Evolutionary conservation across 2,888 invertebrate genomes (phyloP), one percentile per base, ranked within the genome.

Genomic region (Sinelater perroti): DNA sequence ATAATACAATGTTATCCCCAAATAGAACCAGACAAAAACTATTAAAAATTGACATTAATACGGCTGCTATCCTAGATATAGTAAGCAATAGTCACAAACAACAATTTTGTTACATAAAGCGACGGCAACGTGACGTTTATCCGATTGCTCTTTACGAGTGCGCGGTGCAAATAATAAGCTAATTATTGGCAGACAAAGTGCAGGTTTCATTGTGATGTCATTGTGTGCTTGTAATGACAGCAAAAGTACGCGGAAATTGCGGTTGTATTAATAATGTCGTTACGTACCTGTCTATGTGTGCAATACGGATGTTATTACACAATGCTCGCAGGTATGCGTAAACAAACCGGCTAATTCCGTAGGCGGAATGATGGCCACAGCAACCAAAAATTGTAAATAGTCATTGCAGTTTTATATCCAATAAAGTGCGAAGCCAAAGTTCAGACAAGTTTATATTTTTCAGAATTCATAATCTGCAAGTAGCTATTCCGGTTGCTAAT

Each of bases 231-330:
- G 7, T 44, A 28, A 28, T 28, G 30, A 16, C 7, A 28, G 17
- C 20, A 42, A 52, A 55, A 60, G 49, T 45, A 52, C 35, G 53
- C 58, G 61, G 52, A 59, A 63, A 59, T 59, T 53, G 56, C 53
- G 58, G 59, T 61, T 52, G 47, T 56, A 55, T 36, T 56, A 56
- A 53, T 61, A 59, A 45, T 51, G 57, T 54, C 56, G 60, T 61
- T 60, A 55, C 54, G 55, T 60, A 54, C 53, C 44, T 61, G 56
- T 52, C 54, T 42, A 13, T 53, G 52, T 58, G 42, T 59, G 51
- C 42, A 61, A 63, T 59, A 52, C 61, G 63, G 63, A 63, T 63
- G 61, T 61, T 46, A 54, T 56, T 51, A 38, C 42, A 45, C 52
- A 45, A 53, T 49, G 46, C 49, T 45, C 28, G 18, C 14, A 36